These are phyloP conservation scores for Archaeoteleia sp. DNA, from an alignment of 2,888 invertebrate species.

Conservation along the genomic window DNA sequence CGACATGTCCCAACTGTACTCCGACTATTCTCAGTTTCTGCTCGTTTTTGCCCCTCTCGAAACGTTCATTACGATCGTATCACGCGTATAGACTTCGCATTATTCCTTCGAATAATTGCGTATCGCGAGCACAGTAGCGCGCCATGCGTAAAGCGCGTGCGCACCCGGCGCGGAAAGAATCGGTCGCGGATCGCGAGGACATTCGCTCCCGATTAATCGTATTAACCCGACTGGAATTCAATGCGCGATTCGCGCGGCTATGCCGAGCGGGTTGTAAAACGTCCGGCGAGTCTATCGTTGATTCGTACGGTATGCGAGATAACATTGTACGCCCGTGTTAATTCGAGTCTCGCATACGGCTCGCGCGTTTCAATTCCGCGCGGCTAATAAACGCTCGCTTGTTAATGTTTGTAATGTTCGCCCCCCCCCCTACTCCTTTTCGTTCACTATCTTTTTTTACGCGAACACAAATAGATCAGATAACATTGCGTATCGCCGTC, in stretches of 20 bases:
- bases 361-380: slow-evolving; percentile 40
- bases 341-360: slow-evolving; percentile 41
- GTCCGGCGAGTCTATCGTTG: slow-evolving; percentile 51
- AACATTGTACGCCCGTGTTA: slow-evolving; percentile 55
- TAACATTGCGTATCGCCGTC: too few relatives aligned
- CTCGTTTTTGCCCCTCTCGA: not conserved
- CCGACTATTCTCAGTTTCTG: slow-evolving; percentile 1
- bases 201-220: slow-evolving; percentile 60
- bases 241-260: slow-evolving; percentile 52
- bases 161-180: slow-evolving; percentile 37
- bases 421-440: not conserved
- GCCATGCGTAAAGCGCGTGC: slow-evolving; percentile 16
- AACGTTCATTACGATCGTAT: slow-evolving; percentile 12
- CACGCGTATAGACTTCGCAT: not conserved
- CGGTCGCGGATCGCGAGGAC: slow-evolving; percentile 46
- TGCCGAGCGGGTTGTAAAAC: slow-evolving; percentile 48
- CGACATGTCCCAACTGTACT: too few relatives aligned
- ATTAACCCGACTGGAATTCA: slow-evolving; percentile 58
- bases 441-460: too few relatives aligned
- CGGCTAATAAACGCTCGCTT: slow-evolving; percentile 48
- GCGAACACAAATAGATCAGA: too few relatives aligned
- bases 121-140: too few relatives aligned
- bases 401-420: slow-evolving; percentile 33
- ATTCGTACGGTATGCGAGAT: slow-evolving; percentile 56
- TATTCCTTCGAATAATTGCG: slow-evolving; percentile 16